Percentiles rank a stretch among this genome's conserved stretches.
phyloP scores from a whole-genome alignment of 2,113 vertebrate species.

The Pollachius pollachius region DNA sequence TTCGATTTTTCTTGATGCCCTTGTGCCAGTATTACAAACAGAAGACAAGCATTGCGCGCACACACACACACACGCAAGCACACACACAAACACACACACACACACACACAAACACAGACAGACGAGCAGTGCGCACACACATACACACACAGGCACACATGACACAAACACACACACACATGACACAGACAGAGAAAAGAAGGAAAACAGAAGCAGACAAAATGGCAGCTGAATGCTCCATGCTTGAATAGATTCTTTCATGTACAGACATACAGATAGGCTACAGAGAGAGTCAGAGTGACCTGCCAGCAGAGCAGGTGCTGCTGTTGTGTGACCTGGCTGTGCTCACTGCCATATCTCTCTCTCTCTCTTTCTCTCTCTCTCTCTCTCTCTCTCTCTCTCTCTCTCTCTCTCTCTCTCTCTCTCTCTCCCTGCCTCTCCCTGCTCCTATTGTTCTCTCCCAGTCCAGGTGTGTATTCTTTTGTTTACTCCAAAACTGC shows the following conservation, averaged over 20 bases:
- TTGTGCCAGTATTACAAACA: not conserved
- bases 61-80: slow-evolving; percentile 8
- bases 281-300: slow-evolving; percentile 46
- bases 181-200: slow-evolving; percentile 24
- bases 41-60: slow-evolving; percentile 10
- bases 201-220: slow-evolving; percentile 12
- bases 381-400: slow-evolving; percentile 22
- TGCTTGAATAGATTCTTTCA: slow-evolving; percentile 69
- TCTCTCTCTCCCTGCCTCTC: slow-evolving; percentile 22
- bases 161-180: slow-evolving; percentile 1
- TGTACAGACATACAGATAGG: slow-evolving; percentile 57
- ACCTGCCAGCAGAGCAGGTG: slow-evolving; percentile 70
- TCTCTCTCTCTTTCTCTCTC: slow-evolving; percentile 21
- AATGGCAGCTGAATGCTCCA: slow-evolving; percentile 65
- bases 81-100: slow-evolving; percentile 15
- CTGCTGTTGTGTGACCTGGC: slow-evolving; percentile 60
- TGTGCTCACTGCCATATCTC: slow-evolving; percentile 30
- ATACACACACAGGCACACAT: slow-evolving; percentile 7
- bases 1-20: not conserved
- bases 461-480: slow-evolving; percentile 62
- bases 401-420: slow-evolving; percentile 24
- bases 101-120: slow-evolving; percentile 17
- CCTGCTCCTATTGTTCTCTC: slow-evolving; percentile 25
- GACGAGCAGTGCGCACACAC: slow-evolving; percentile 3
- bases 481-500: slow-evolving; percentile 43